Evolutionary conservation across 2,113 vertebrate genomes (phyloP).

Genomic region (Thalassarche chlororhynchos): DNA sequence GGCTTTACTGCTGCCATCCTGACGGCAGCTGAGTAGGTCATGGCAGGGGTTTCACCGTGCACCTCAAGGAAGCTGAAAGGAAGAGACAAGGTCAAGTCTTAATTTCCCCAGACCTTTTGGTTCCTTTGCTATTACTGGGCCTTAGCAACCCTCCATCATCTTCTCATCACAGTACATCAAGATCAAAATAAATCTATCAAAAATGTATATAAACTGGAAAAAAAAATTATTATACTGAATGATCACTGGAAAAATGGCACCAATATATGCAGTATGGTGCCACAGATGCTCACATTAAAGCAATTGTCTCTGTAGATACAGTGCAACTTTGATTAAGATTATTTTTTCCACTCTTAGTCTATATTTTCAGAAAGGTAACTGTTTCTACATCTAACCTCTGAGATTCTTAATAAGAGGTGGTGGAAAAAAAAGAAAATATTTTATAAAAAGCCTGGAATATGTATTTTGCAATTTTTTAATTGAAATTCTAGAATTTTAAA

Average conservation of each 20-base stretch:
- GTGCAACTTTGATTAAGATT: neutral
- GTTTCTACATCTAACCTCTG: neutral
- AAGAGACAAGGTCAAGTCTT: neutral
- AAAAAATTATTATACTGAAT: neutral
- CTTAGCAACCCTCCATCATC: neutral
- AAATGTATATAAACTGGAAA: neutral
- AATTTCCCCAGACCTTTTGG: neutral
- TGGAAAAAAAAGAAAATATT: neutral
- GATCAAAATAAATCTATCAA: neutral
- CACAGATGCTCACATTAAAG: neutral
- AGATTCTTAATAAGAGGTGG: neutral
- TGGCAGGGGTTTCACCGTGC: neutral
- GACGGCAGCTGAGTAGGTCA: neutral
- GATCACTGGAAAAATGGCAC: neutral
- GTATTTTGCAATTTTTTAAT: neutral
- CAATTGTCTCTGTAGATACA: neutral
- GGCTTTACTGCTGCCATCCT: neutral
- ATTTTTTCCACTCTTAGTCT: neutral
- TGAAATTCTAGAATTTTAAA: neutral
- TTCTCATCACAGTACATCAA: neutral
- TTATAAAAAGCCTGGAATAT: neutral
- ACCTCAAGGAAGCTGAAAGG: neutral
- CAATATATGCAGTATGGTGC: neutral
- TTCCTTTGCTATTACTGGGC: neutral
- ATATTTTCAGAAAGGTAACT: neutral